Evolutionary conservation across 2,113 vertebrate species (phyloP), one percentile per base, ranked within the genome.

Genomic region (Platycercus adscitus): DNA sequence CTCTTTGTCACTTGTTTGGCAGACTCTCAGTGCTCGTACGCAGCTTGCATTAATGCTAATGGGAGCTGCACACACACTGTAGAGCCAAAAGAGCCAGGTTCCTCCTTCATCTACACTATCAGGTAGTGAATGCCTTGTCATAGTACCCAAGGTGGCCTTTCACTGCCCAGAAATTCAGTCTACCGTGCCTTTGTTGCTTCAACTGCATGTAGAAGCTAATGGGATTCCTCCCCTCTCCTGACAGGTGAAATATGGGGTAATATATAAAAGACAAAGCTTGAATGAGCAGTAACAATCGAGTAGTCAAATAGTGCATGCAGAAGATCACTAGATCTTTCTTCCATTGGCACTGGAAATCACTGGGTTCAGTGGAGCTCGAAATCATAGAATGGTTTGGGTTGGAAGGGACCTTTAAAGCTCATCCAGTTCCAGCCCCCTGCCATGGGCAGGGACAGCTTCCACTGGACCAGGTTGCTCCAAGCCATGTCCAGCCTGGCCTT

Each of bases 1-100:
- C 69, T 81, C 82, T 96, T 96, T 94, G 77, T 94, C 83, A 56
- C 65, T 91, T 65, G 33, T 49, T 94, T 96, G 96, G 83, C 92
- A 92, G 77, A 23, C 63, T 88, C 93, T 91, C 49, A n/a, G 80
- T 35, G 73, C 83, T 63, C 20, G 0, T 69, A 46, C 0, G 3
- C 61, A 39, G 52, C 80, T 66, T 81, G 61, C 90, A 79, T 93
- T 96, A 93, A 91, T 81, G 77, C 58, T 95, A 47, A 76, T 89
- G 71, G 76, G 26, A 82, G 26, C 87, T 77, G 89, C 56, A n/a
- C 23, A 5, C 44, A 44, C 56, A 23, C 35, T 23, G 37, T 66
- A 75, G 86, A 83, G 89, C 73, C 43, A 44, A 50, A 66, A 83
- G 53, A 77, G 70, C 61, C 86, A 89, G 49, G 73, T 92, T 95